These are phyloP conservation scores for Gymnothorax javanicus DNA, from an alignment of 2,797 vertebrate species.

Conservation along the genomic window DNA sequence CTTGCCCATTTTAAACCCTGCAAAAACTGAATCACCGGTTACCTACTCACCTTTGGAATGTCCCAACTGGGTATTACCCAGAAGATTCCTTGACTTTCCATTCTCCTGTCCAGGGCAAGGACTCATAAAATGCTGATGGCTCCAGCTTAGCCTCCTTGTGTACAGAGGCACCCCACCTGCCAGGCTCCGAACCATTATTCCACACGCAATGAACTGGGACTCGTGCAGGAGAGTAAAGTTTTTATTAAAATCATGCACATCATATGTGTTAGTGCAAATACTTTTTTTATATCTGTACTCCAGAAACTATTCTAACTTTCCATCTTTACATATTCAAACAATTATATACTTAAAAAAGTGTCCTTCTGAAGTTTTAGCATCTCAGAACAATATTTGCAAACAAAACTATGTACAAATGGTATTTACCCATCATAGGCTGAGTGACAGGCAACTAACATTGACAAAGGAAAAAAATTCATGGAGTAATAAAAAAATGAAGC, in stretches of 20 bases:
- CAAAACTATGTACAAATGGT: conserved; percentile 83
- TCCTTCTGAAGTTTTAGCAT: conserved; percentile 83
- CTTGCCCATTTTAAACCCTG: no score
- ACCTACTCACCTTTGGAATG: no score
- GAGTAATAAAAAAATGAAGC: conserved; percentile 14
- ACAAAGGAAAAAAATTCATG: conserved; percentile 66
- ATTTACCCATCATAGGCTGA: conserved; percentile 79
- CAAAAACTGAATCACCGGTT: no score
- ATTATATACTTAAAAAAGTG: conserved; percentile 86
- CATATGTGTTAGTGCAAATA: conserved; percentile 90
- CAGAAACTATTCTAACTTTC: conserved; percentile 82
- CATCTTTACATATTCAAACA: conserved; percentile 90
- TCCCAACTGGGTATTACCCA: not conserved
- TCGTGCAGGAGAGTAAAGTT: conserved; percentile 80
- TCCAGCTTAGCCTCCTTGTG: no score
- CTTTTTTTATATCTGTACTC: conserved; percentile 80
- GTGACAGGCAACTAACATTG: conserved; percentile 61
- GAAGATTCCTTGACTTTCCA: not conserved
- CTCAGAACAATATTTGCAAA: conserved; percentile 85
- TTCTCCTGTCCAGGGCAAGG: not conserved
- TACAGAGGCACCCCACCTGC: not conserved
- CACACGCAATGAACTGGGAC: conserved; percentile 34
- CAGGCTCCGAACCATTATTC: not conserved
- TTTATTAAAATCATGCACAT: conserved; percentile 93
- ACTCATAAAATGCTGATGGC: not conserved